Percentiles rank a stretch among this genome's conserved stretches.
phyloP scores from a whole-genome alignment of 2,797 vertebrate species.

The Hoplostethus mediterraneus region DNA sequence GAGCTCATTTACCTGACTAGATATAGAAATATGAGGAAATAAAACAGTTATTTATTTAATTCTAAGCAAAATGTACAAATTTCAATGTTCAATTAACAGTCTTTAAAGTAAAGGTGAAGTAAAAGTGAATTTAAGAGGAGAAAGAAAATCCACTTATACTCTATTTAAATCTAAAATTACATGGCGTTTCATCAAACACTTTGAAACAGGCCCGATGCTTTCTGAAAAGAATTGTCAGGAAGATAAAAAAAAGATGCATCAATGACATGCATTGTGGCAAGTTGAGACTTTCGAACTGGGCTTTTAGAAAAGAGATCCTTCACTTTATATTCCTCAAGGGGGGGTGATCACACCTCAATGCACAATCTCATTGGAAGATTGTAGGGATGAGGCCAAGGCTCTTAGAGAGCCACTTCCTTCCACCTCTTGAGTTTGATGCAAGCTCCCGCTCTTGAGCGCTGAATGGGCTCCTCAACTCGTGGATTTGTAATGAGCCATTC shows the following conservation, averaged over 20 bases:
- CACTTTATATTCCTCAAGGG: slow-evolving; percentile 59
- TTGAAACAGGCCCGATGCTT: too few species aligned
- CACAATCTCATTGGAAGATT: slow-evolving; percentile 78
- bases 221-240: background rate
- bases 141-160: too few species aligned
- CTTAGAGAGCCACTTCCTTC: slow-evolving; percentile 71
- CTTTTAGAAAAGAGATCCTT: slow-evolving; percentile 54
- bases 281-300: slow-evolving; percentile 66
- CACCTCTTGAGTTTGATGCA: slow-evolving; percentile 72
- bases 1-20: too few species aligned
- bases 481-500: slow-evolving; percentile 66
- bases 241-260: slow-evolving; percentile 46
- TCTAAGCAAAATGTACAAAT: too few species aligned
- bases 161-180: too few species aligned
- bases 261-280: slow-evolving; percentile 58
- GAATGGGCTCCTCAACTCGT: slow-evolving; percentile 71
- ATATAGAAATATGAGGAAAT: too few species aligned
- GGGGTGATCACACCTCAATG: slow-evolving; percentile 57
- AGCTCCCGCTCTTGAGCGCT: slow-evolving; percentile 74
- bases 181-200: too few species aligned
- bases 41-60: too few species aligned
- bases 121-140: too few species aligned
- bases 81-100: too few species aligned
- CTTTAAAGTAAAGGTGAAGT: too few species aligned
- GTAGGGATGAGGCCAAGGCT: slow-evolving; percentile 74